Base-by-base conservation (phyloP, 2,888 invertebrate species). In the Beris chalybata region DNA sequence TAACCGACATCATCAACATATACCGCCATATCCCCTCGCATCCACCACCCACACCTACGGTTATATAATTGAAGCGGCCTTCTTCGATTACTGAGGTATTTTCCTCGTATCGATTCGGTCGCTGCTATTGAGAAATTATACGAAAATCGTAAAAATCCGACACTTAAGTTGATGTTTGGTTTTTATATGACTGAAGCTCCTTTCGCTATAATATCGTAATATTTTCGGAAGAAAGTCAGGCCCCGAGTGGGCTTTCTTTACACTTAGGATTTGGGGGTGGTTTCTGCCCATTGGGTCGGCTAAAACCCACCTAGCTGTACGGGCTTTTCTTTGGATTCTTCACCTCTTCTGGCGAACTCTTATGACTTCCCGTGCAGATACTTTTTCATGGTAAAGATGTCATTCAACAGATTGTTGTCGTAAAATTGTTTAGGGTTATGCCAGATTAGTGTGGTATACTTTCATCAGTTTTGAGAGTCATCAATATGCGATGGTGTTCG, bases 141-240 rank as follows among this genome's bases (percentile, higher is more conserved):
- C 31, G 15, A 48, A 54, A 67, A 57, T 63, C 66, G 54, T 67
- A 67, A 67, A 22, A 67, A 63, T 52, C 61, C 52, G 63, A 64
- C 54, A 67, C 15, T 67, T 64, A 67, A 63, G 61, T 59, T 59
- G 58, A 31, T 59, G 58, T 59, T 58, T 45, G 31, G 13, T 58
- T 58, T 58, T 47, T 7, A 48, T 52, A 61, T 9, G 13, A 38
- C 9, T 9, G 38, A 38, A 38, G 38, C 9, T 38, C 9, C 38
- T 38, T 38, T 7, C 3, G 38, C 38, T 9, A 38, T 38, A 5
- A 38, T 38, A 38, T 3, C 38, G 38, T 38, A 38, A 38, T 38
- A 7, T 9, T 38, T 38, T 38, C 38, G 38, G 9, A 7, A 9
- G 38, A 38, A 38, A 38, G 38, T 7, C 38, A 9, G 38, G 5